Evolutionary conservation across 2,888 invertebrate genomes (phyloP), one percentile per base, ranked within the genome.

Genomic region (Leptinotarsa juncta): DNA sequence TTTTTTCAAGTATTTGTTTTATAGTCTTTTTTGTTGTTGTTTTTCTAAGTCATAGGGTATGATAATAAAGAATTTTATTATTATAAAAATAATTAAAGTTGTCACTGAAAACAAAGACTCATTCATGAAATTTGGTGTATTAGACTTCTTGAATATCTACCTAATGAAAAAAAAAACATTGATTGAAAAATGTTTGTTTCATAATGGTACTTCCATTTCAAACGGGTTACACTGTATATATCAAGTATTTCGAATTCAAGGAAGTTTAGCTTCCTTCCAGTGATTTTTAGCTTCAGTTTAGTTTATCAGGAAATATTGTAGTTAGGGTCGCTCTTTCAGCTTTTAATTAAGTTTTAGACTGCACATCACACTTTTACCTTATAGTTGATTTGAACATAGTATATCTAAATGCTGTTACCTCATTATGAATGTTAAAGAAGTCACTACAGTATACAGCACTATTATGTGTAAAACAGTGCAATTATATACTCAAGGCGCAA

Each of bases 321-420:
- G 32, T 66, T 50, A 18, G 2, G 57, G 7, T 71, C 23, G 12
- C 42, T 65, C 55, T 66, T 42, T 62, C 16, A 53, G 70, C 42
- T 51, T 65, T 69, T 65, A 26, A 32, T 62, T 62, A 16, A 62
- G 48, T 49, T 60, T n/a, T 51, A 53, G 50, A 70, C 70, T 62
- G 57, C 48, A 67, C 75, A 75, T 75, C 72, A 75, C 75, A 72
- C 65, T 23, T 70, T 66, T 65, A 62, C n/a, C 15, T 62, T 32
- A 62, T 71, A 75, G 72, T 69, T 66, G 66, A 72, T 53, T 32
- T 55, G 67, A 72, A 50, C 48, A 67, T 55, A 53, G 65, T 71
- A 74, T 51, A 48, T 62, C 71, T 69, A 75, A 69, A 53, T 75
- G 70, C 72, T 72, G 75, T 75, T 75, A 75, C 75, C 75, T 72